Percentiles rank a stretch among this genome's conserved stretches.
Conservation (phyloP, 2,797 vertebrate species). For the Gymnoscopelus braueri region DNA sequence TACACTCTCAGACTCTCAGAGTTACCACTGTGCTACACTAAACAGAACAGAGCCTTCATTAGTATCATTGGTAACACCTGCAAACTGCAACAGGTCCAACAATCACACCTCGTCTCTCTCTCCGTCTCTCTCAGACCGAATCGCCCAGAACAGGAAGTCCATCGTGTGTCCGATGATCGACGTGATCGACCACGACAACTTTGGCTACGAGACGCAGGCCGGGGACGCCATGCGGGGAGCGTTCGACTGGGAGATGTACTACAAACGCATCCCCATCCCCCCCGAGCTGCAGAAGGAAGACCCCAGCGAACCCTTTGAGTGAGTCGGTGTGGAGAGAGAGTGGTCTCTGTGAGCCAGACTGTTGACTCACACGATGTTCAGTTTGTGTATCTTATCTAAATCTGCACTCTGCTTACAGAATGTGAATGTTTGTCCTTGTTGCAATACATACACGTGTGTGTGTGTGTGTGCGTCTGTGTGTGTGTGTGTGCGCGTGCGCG, state of each 20-base stretch:
- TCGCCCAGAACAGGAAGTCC: constrained; percentile 91
- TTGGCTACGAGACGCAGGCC: constrained; percentile 93
- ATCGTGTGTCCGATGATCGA: constrained; percentile 98
- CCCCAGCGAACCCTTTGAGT: constrained; percentile 94
- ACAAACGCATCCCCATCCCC: constrained; percentile 96
- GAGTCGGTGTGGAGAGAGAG: constrained; percentile 68
- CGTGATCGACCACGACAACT: constrained; percentile 95
- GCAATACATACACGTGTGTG: too few species aligned
- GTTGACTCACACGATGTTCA: neutral
- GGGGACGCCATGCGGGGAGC: constrained; percentile 96
- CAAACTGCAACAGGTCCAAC: too few species aligned
- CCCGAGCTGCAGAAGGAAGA: constrained; percentile 87
- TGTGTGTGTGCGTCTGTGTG: too few species aligned
- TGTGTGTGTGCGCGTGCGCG: too few species aligned
- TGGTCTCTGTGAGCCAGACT: neutral
- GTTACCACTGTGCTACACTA: too few species aligned
- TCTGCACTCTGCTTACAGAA: too few species aligned
- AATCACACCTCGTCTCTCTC: neutral
- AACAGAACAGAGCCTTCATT: too few species aligned
- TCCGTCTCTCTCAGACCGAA: constrained; percentile 84
- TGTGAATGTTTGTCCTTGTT: too few species aligned
- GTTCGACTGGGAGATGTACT: constrained; percentile 99
- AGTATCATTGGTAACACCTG: too few species aligned
- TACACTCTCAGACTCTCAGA: too few species aligned
- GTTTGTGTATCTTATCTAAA: neutral